Base-by-base conservation (phyloP, 2,797 vertebrate genomes). In the Lerista edwardsae region DNA sequence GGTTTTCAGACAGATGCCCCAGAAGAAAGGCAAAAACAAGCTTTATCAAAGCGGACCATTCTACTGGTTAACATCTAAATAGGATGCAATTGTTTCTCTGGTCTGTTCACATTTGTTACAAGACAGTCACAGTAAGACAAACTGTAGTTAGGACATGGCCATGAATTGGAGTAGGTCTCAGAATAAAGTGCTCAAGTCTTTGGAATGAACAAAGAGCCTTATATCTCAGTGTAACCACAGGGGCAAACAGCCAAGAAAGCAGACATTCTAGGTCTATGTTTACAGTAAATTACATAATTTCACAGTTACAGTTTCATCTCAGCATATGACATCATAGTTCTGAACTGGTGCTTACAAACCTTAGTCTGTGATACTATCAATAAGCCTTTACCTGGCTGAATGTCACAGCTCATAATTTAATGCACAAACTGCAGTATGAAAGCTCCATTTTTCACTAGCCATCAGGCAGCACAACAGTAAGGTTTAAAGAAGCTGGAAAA, bases 211-310 rank as follows among this genome's bases (percentile, higher is more conserved):
- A 87, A 88, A 89, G 87, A 75, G 83, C 61, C 83, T 73, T 89
- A 79, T 92, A 80, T 91, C 75, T 82, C 65, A 84, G 77, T 47
- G 5, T 25, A 90, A 88, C n/a, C 0, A 3, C 17, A 31, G 17
- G 84, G 79, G 88, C 75, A 51, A 86, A 41, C 62, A 84, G 88
- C 89, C 87, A 93, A 92, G 89, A 88, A 47, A 92, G 89, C 86
- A 92, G 91, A 91, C 0, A 75, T 36, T 74, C 76, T 80, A 89
- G 64, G 47, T 36, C 21, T 0, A 1, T 76, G 89, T 92, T 90
- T 91, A 90, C 80, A 88, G 92, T 87, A 92, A 91, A 87, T 89
- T 65, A 87, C 0, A 0, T 80, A 74, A 87, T 84, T 91, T 85
- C 55, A 79, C 79, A 85, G 83, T 88, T 85, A 39, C n/a, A 79